Conservation (phyloP, 2,888 invertebrate species). For the Muschampia plurimacula region DNA sequence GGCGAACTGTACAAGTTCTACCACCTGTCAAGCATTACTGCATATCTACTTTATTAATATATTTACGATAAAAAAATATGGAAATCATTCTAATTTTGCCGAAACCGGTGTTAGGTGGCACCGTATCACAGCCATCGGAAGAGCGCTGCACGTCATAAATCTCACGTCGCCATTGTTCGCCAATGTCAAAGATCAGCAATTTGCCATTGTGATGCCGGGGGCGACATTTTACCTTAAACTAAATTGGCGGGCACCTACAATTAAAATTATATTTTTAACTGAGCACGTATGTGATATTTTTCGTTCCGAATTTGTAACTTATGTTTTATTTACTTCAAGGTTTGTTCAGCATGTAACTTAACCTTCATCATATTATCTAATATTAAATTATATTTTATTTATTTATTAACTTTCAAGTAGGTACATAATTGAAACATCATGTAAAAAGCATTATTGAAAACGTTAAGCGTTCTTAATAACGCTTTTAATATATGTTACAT, state of each 20-base stretch:
- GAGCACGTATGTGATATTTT: not conserved
- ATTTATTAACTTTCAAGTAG: no score
- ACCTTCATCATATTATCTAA: not conserved
- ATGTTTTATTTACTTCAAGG: constrained; percentile 3
- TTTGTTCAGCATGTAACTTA: not conserved
- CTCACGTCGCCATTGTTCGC: constrained; percentile 64
- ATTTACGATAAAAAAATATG: no score
- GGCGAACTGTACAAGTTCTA: no score
- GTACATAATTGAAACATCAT: no score
- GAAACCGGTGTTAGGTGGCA: constrained; percentile 14
- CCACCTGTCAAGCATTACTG: no score
- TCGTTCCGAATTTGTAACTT: not conserved
- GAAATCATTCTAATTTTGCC: not conserved
- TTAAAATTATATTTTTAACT: constrained; percentile 25
- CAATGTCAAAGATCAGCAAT: constrained; percentile 84
- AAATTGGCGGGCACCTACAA: constrained; percentile 43
- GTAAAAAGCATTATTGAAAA: no score
- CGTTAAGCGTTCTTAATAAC: no score
- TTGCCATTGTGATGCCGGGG: constrained; percentile 75
- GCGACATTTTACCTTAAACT: constrained; percentile 51
- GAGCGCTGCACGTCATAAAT: constrained; percentile 58
- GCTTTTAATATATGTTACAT: no score
- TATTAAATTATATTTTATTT: not conserved
- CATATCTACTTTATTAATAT: no score
- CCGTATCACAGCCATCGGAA: constrained; percentile 30